Evolutionary conservation across 1,140 invertebrate species (phyloP).

Genomic region (Thalassaphorura encarpata): DNA sequence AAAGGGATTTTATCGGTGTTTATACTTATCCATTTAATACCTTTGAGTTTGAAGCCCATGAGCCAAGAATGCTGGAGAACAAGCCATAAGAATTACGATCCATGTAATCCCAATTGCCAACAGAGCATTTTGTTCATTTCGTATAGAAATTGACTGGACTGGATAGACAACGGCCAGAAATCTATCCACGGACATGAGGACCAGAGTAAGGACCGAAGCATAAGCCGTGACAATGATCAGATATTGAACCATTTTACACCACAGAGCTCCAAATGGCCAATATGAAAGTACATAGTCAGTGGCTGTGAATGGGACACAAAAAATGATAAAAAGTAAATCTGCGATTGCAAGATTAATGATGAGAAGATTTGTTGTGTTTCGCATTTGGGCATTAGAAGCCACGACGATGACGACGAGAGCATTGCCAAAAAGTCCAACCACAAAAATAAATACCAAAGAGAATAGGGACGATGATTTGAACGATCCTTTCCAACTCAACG

Average conservation of each 20-base stretch:
- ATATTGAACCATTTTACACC: conserved; percentile 82
- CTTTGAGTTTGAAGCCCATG: conserved; percentile 61
- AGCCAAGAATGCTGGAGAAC: conserved; percentile 62
- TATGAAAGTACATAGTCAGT: conserved; percentile 72
- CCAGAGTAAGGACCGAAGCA: conserved; percentile 85
- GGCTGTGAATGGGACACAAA: conserved; percentile 90
- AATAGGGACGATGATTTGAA: conserved; percentile 64
- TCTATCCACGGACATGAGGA: conserved; percentile 89
- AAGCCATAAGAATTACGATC: conserved; percentile 64
- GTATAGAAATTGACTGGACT: conserved; percentile 65
- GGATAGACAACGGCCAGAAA: conserved; percentile 92
- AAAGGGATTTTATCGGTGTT: too few species aligned
- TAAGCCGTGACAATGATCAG: conserved; percentile 81
- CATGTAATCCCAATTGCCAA: conserved; percentile 67
- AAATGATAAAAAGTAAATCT: conserved; percentile 86
- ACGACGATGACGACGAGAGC: conserved; percentile 65
- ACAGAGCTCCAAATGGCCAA: conserved; percentile 81
- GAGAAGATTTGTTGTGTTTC: conserved; percentile 51
- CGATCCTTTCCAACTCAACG: conserved; percentile 45
- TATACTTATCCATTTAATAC: too few species aligned
- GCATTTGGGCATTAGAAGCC: conserved; percentile 75
- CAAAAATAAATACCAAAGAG: conserved; percentile 77
- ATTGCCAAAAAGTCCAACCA: conserved; percentile 81
- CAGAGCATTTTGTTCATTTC: conserved; percentile 75
- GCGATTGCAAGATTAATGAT: conserved; percentile 51